Percentiles rank a stretch among this genome's conserved stretches.
These are phyloP conservation scores for Sebastes jordani DNA, from an alignment of 2,797 vertebrate genomes.

Conservation along the genomic window DNA sequence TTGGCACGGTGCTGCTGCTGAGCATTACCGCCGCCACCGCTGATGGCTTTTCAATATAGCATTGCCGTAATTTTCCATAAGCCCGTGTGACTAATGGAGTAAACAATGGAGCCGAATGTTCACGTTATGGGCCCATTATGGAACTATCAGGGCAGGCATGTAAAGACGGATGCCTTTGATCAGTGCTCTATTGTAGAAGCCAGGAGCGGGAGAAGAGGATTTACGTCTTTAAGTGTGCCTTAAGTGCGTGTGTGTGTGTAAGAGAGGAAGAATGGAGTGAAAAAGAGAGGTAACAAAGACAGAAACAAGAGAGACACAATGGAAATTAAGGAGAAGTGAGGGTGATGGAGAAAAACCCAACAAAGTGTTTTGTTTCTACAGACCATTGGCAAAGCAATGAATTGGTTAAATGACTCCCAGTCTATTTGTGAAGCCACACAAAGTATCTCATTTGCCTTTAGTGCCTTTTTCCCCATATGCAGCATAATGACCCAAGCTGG, in stretches of 20 bases:
- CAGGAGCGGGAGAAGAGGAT: slow-evolving; percentile 58
- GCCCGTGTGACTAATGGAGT: slow-evolving; percentile 74
- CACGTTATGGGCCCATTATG: slow-evolving; percentile 72
- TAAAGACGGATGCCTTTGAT: slow-evolving; percentile 74
- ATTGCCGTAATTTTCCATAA: slow-evolving; percentile 71
- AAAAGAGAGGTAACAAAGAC: neutral
- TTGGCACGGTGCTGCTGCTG: slow-evolving; percentile 38
- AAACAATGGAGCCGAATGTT: slow-evolving; percentile 76
- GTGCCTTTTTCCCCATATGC: neutral
- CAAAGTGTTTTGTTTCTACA: slow-evolving; percentile 49
- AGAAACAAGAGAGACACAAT: neutral
- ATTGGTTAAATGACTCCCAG: slow-evolving; percentile 51
- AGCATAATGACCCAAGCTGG: slow-evolving; percentile 27
- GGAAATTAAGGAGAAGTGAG: neutral
- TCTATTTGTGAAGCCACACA: slow-evolving; percentile 52
- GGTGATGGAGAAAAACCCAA: slow-evolving; percentile 21
- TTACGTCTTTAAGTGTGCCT: slow-evolving; percentile 45
- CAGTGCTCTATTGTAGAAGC: slow-evolving; percentile 53
- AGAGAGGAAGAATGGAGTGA: neutral
- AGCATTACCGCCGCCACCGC: slow-evolving; percentile 29
- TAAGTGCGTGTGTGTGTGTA: slow-evolving; percentile 24
- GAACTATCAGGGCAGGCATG: slow-evolving; percentile 60
- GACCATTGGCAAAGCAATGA: slow-evolving; percentile 48
- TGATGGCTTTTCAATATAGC: slow-evolving; percentile 73
- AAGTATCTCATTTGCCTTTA: slow-evolving; percentile 53